Percentiles rank a stretch among this genome's conserved stretches.
phyloP scores from a whole-genome alignment of 2,888 invertebrate genomes.

The Esperia sulphurella region DNA sequence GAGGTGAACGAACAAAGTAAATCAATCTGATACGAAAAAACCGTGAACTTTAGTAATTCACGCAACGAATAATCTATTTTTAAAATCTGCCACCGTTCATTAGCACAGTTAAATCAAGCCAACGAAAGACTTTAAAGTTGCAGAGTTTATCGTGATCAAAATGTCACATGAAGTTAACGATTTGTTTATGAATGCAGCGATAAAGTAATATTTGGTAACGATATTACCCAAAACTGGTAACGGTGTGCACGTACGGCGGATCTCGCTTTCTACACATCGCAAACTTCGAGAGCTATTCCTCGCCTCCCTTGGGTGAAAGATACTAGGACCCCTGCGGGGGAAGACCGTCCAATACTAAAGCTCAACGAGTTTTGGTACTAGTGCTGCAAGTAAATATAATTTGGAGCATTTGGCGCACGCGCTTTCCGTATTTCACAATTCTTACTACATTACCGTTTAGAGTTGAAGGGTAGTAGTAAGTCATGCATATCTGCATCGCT shows the following conservation, averaged over 20 bases:
- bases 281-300: background rate
- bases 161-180: background rate
- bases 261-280: slow-evolving; percentile 1
- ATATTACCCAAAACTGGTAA: background rate
- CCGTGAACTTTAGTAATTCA: slow-evolving; percentile 1
- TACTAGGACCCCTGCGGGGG: background rate
- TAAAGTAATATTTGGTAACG: background rate
- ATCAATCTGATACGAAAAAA: background rate
- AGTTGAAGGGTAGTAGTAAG: background rate
- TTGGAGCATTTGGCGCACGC: slow-evolving; percentile 38
- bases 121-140: background rate
- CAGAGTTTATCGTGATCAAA: background rate
- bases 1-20: background rate
- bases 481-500: too few relatives aligned
- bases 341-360: background rate
- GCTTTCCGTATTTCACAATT: slow-evolving; percentile 44
- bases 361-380: background rate
- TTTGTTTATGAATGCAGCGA: background rate
- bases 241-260: background rate
- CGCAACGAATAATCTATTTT: slow-evolving; percentile 1
- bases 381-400: slow-evolving; percentile 16
- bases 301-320: background rate
- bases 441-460: background rate
- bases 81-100: background rate
- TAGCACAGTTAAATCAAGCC: background rate